Base-by-base conservation (phyloP, 2,113 vertebrate species). In the Semnornis frantzii region DNA sequence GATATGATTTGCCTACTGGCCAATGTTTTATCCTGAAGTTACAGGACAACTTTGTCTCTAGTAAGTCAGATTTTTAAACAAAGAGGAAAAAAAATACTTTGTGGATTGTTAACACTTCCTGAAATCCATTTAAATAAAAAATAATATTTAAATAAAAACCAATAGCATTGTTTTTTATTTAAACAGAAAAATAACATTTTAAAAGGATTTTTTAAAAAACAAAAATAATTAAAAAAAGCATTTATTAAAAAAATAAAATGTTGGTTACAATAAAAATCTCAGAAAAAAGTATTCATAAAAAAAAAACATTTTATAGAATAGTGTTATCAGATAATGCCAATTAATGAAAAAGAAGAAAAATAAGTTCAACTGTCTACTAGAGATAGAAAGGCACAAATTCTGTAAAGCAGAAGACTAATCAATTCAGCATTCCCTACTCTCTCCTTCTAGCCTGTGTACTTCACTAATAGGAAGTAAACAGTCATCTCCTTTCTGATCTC, bases 341-440 rank as follows among this genome's bases (percentile, higher is more conserved):
- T n/a, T 48, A 42, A 70, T 15, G 34, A 46, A 42, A 31, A 24
- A 15, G 15, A 46, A 69, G 4, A 9, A 46, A 48, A 42, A 10
- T 5, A 62, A 71, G 7, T 54, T 37, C 59, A 68, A 4, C 0
- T 0, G 6, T 48, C 39, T 28, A 13, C 15, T 54, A 23, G 31
- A 37, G 64, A 60, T 21, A 59, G 27, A 31, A 34, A 52, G 52
- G 25, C 23, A 68, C n/a, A 16, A 21, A 69, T 34, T 6, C 39
- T 37, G 33, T 15, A 12, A 52, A 79, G 6, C 15, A 73, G 46
- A 12, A 37, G 8, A 39, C 7, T 19, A 44, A 77, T 19, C 33
- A 77, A 87, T 34, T 65, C 37, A 77, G 48, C 30, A 39, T 59
- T 52, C n/a, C 8, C 23, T 39, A 0, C 15, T 59, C 28, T 57